These are phyloP conservation scores for Oryzias dopingdopingensis DNA, from an alignment of 2,797 vertebrate genomes.

Conservation along the genomic window DNA sequence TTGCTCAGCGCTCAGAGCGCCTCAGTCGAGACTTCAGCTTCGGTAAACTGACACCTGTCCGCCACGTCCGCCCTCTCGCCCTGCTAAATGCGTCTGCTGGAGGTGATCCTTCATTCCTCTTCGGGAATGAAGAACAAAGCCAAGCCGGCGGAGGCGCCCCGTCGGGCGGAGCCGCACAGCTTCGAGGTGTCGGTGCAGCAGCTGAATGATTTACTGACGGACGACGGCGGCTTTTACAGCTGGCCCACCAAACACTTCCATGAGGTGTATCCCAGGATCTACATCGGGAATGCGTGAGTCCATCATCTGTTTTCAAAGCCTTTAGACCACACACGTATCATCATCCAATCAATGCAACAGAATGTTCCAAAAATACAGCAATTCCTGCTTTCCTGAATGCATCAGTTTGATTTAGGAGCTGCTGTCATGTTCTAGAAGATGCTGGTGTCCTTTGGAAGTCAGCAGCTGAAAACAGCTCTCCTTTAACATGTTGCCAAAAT, in stretches of 20 bases:
- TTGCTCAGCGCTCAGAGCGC: background rate
- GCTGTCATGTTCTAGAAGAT: too few relatives aligned
- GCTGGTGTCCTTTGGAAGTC: too few relatives aligned
- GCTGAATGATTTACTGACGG: conserved; percentile 89
- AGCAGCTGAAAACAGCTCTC: too few relatives aligned
- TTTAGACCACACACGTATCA: too few relatives aligned
- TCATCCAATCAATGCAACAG: too few relatives aligned
- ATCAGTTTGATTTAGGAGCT: too few relatives aligned
- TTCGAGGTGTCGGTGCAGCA: conserved; percentile 87
- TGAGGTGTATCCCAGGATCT: conserved; percentile 86
- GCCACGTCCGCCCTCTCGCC: conserved; percentile 12
- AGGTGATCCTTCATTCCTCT: background rate
- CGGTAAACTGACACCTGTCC: conserved; percentile 34
- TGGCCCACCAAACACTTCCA: conserved; percentile 86
- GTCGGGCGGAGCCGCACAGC: conserved; percentile 54
- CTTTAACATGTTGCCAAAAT: too few relatives aligned
- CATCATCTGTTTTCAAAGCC: background rate
- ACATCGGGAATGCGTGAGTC: conserved; percentile 92
- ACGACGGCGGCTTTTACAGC: conserved; percentile 86
- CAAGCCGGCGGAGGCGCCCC: conserved; percentile 1
- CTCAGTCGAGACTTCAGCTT: background rate
- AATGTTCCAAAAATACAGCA: too few relatives aligned
- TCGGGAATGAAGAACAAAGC: conserved; percentile 42
- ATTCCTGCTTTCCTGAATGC: too few relatives aligned
- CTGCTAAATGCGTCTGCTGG: conserved; percentile 3